A percentile compares a stretch with the other conserved stretches of the same genome.
phyloP scores from a whole-genome alignment of 2,797 vertebrate species.

The Adelosebastes latens region DNA sequence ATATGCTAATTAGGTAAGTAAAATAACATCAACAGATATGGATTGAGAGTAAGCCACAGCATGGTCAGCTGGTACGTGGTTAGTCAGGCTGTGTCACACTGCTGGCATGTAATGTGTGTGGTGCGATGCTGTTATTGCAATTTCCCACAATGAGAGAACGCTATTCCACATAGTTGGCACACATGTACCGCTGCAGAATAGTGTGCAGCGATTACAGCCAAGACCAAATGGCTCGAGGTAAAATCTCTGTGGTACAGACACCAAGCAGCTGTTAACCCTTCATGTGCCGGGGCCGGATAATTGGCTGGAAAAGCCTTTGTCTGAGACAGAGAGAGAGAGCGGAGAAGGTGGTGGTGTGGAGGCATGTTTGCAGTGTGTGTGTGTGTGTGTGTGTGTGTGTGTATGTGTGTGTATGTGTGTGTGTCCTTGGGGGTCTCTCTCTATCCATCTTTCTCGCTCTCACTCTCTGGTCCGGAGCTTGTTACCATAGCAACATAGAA shows the following conservation, averaged over 20 bases:
- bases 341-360: conserved; percentile 57
- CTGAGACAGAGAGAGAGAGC: conserved; percentile 36
- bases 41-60: neutral
- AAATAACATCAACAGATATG: neutral
- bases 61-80: conserved; percentile 17
- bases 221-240: conserved; percentile 76
- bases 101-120: conserved; percentile 18
- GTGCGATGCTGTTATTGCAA: conserved; percentile 23
- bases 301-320: conserved; percentile 80
- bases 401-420: conserved; percentile 38
- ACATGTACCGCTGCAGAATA: conserved; percentile 57
- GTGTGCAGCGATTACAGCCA: conserved; percentile 68
- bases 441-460: conserved; percentile 77
- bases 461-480: conserved; percentile 77
- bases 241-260: conserved; percentile 76
- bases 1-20: neutral
- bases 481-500: conserved; percentile 82
- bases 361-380: conserved; percentile 63
- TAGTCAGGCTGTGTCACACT: conserved; percentile 26
- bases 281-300: conserved; percentile 67
- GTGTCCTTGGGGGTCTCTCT: conserved; percentile 78
- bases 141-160: conserved; percentile 56
- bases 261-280: conserved; percentile 76
- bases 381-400: conserved; percentile 17
- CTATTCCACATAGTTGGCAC: conserved; percentile 62